These are phyloP conservation scores for Natator depressus DNA, from an alignment of 2,113 vertebrate genomes.

Conservation along the genomic window DNA sequence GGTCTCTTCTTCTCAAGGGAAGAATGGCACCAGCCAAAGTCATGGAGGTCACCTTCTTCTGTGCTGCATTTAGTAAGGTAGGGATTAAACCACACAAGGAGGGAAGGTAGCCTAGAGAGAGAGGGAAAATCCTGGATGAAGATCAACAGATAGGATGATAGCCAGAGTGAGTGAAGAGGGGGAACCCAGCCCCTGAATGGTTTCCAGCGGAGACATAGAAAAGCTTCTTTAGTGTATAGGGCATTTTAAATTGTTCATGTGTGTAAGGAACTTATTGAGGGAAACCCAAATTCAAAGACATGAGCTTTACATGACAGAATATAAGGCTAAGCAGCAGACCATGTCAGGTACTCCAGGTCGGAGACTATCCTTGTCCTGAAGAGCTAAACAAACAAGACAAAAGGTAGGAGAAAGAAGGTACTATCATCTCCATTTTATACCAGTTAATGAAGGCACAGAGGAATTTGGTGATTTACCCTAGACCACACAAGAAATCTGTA, in stretches of 20 bases:
- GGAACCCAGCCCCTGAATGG: too few species aligned
- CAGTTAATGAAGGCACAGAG: background rate
- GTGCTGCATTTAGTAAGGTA: background rate
- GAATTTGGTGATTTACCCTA: background rate
- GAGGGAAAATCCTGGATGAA: background rate
- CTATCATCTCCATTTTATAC: background rate
- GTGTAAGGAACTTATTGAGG: background rate
- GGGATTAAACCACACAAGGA: background rate
- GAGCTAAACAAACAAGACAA: background rate
- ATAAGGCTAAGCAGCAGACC: background rate
- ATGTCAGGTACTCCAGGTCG: background rate
- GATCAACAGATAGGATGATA: too few species aligned
- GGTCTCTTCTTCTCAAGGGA: background rate
- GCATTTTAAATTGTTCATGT: background rate
- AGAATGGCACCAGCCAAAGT: background rate
- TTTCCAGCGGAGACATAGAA: background rate
- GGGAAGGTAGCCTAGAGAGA: background rate
- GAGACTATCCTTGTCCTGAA: background rate
- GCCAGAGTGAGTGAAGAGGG: too few species aligned
- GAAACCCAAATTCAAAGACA: background rate
- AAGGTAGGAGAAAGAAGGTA: background rate
- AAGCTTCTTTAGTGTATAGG: background rate
- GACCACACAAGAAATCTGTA: background rate
- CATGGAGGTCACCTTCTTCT: background rate
- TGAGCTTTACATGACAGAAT: background rate